phyloP scores from a whole-genome alignment of 2,797 vertebrate species.

The Urosaurus nigricauda region DNA sequence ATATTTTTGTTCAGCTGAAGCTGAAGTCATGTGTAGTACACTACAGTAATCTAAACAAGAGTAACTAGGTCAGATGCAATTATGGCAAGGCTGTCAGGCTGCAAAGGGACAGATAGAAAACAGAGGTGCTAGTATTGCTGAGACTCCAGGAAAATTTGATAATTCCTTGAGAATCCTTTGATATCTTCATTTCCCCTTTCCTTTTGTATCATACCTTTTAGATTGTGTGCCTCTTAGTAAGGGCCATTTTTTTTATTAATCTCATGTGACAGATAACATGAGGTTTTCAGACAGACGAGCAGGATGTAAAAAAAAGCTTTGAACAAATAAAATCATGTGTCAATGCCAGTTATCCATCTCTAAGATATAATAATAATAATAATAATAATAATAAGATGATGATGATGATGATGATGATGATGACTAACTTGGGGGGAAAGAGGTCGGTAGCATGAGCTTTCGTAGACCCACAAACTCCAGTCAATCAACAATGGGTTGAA shows the following conservation, averaged over 20 bases:
- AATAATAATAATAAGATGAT: too few species aligned
- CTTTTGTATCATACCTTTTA: neutral
- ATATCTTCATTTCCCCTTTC: neutral
- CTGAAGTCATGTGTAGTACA: neutral
- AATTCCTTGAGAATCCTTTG: neutral
- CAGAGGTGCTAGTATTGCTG: neutral
- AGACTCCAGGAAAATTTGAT: neutral
- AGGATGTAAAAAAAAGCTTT: neutral
- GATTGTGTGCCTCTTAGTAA: neutral
- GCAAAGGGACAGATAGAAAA: neutral
- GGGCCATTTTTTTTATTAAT: neutral
- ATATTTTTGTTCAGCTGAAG: neutral
- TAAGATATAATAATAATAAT: neutral
- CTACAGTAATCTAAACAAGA: neutral
- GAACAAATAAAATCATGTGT: neutral
- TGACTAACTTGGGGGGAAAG: too few species aligned
- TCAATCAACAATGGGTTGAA: too few species aligned
- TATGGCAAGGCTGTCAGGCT: neutral
- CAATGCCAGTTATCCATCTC: too few species aligned
- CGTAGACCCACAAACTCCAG: too few species aligned
- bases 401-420: too few species aligned
- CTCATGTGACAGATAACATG: neutral
- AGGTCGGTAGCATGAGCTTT: too few species aligned
- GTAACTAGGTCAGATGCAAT: neutral
- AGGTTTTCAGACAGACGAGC: neutral